Evolutionary conservation across 2,113 vertebrate genomes (phyloP).

Genomic region (Numenius arquata): DNA sequence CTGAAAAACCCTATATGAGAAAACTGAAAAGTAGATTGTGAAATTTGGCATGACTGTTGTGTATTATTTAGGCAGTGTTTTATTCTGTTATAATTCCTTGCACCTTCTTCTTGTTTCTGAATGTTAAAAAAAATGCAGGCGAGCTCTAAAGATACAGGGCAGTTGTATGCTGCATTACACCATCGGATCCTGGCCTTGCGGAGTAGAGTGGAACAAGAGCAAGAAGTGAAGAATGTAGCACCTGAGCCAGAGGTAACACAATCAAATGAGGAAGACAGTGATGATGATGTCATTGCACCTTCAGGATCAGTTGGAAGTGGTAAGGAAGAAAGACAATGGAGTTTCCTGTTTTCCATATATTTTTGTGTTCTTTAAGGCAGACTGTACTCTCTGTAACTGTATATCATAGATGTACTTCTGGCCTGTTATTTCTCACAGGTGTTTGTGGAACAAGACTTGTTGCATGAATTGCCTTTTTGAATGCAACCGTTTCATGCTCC

Average conservation of each 20-base stretch:
- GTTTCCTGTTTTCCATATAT: neutral
- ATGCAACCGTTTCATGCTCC: neutral
- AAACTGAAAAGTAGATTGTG: neutral
- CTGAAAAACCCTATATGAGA: neutral
- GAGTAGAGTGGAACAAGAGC: constrained; percentile 89
- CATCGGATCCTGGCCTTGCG: constrained; percentile 93
- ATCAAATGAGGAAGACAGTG: constrained; percentile 92
- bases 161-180: constrained; percentile 92
- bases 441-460: neutral
- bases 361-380: neutral
- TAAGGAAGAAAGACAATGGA: constrained; percentile 19
- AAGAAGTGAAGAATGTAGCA: constrained; percentile 74
- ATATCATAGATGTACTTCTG: rapidly evolving
- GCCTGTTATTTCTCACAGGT: neutral
- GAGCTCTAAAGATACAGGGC: constrained; percentile 96
- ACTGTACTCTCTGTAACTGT: neutral
- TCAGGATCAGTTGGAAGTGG: constrained; percentile 75
- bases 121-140: constrained; percentile 70
- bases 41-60: neutral
- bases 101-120: neutral
- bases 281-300: constrained; percentile 82
- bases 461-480: neutral
- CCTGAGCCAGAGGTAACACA: constrained; percentile 85
- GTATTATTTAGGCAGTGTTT: neutral
- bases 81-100: neutral